These are phyloP conservation scores for Oscheius onirici DNA, from an alignment of 2,888 invertebrate species.

Conservation along the genomic window DNA sequence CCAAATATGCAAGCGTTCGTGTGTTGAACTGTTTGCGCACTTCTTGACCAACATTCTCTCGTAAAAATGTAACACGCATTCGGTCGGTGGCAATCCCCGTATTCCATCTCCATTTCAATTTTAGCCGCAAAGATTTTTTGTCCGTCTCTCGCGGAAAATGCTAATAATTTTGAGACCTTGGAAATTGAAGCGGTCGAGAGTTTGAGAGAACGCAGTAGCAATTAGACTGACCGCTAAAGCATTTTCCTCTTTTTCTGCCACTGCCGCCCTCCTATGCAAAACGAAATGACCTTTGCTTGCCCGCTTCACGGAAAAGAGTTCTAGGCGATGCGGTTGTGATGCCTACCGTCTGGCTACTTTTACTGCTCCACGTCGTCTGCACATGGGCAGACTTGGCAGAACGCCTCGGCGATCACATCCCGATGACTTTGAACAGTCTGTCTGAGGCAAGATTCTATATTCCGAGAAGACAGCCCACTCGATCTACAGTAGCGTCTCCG, in stretches of 20 bases:
- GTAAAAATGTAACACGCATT: slow-evolving; percentile 31
- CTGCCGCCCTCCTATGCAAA: slow-evolving; percentile 6
- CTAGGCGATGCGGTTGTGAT: slow-evolving; percentile 27
- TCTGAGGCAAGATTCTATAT: slow-evolving; percentile 43
- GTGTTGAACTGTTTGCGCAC: slow-evolving; percentile 28
- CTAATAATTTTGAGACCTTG: slow-evolving; percentile 24
- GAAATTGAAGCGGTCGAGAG: slow-evolving; percentile 1
- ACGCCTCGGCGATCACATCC: slow-evolving; percentile 12
- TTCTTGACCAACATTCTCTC: slow-evolving; percentile 32
- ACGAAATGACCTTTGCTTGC: slow-evolving; percentile 24
- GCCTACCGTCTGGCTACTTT: not conserved
- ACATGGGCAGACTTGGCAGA: slow-evolving; percentile 16
- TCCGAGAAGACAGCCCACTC: slow-evolving; percentile 19
- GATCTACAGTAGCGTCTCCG: not conserved
- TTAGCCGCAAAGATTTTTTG: not conserved
- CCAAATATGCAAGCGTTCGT: slow-evolving; percentile 18
- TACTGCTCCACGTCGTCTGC: slow-evolving; percentile 3
- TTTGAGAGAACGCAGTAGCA: slow-evolving; percentile 2
- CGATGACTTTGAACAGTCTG: slow-evolving; percentile 45
- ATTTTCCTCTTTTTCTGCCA: slow-evolving; percentile 27
- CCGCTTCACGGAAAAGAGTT: slow-evolving; percentile 8
- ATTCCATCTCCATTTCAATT: too few species aligned
- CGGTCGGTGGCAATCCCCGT: not conserved
- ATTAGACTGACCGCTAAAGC: slow-evolving; percentile 21
- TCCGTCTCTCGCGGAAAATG: not conserved